phyloP scores from a whole-genome alignment of 2,888 invertebrate species.

The Aplocera efformata region DNA sequence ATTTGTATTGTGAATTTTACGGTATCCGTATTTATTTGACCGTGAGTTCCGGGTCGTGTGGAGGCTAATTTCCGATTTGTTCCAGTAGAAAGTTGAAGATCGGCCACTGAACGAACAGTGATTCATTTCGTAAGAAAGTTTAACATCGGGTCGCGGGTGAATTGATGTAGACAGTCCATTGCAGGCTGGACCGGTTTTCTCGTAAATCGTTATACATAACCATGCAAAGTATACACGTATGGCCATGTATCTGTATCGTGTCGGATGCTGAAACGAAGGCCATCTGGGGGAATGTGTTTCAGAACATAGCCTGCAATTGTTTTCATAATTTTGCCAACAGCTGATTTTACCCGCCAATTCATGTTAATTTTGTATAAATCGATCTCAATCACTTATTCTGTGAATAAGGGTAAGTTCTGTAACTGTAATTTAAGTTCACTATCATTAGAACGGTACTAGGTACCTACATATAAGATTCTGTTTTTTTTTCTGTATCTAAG shows the following conservation, averaged over 20 bases:
- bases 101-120: constrained; percentile 34
- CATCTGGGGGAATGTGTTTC: constrained; percentile 39
- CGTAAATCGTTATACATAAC: constrained; percentile 54
- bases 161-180: constrained; percentile 57
- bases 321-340: constrained; percentile 27
- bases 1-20: constrained; percentile 19
- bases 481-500: too few species aligned
- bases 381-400: too few species aligned
- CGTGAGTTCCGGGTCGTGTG: constrained; percentile 15
- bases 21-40: constrained; percentile 12
- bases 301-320: constrained; percentile 2
- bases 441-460: too few species aligned
- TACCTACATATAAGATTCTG: too few species aligned
- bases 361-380: too few species aligned
- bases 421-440: too few species aligned
- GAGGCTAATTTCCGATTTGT: constrained; percentile 19
- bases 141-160: constrained; percentile 60
- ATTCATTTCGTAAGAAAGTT: constrained; percentile 66
- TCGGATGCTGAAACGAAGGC: constrained; percentile 50
- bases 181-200: constrained; percentile 66
- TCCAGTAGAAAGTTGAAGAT: constrained; percentile 32
- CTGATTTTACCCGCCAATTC: constrained; percentile 29
- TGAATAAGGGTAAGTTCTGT: too few species aligned
- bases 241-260: constrained; percentile 17
- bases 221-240: constrained; percentile 24